phyloP scores from a whole-genome alignment of 2,888 invertebrate genomes.

The Ophioninae sp. region DNA sequence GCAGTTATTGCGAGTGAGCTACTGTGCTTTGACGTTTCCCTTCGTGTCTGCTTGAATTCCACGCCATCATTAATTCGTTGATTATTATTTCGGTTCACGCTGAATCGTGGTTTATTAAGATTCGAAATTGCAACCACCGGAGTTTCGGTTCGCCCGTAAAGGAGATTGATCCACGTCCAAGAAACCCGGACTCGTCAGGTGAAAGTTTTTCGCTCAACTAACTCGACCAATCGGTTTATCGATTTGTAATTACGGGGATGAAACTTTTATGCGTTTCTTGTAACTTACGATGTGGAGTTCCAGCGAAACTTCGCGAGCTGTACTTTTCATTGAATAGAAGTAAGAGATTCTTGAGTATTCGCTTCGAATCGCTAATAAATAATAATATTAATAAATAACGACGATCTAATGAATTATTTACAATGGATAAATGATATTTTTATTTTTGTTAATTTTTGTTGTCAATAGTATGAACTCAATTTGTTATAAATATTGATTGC shows the following conservation, averaged over 20 bases:
- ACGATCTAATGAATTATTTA: too few species aligned
- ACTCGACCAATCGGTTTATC: constrained; percentile 29
- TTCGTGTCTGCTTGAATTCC: constrained; percentile 45
- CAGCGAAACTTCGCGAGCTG: neutral
- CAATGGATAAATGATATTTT: too few species aligned
- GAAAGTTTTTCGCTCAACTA: constrained; percentile 29
- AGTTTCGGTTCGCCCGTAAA: constrained; percentile 14
- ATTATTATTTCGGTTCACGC: constrained; percentile 46
- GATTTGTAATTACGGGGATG: neutral
- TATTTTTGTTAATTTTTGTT: too few species aligned
- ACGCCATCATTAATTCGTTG: constrained; percentile 51
- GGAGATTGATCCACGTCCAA: constrained; percentile 46
- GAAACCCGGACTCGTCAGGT: constrained; percentile 32
- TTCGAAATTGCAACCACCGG: constrained; percentile 7
- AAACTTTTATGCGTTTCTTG: constrained; percentile 8
- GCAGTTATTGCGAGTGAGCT: neutral
- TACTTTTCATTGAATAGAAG: neutral
- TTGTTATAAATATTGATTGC: too few species aligned
- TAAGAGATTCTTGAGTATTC: neutral
- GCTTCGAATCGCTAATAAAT: neutral
- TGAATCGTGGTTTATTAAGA: constrained; percentile 51
- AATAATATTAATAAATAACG: neutral
- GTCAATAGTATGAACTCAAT: too few species aligned
- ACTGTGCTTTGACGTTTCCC: neutral
- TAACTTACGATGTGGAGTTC: constrained; percentile 2